Conservation (phyloP, 2,113 vertebrate genomes). For the Leiothrix lutea region DNA sequence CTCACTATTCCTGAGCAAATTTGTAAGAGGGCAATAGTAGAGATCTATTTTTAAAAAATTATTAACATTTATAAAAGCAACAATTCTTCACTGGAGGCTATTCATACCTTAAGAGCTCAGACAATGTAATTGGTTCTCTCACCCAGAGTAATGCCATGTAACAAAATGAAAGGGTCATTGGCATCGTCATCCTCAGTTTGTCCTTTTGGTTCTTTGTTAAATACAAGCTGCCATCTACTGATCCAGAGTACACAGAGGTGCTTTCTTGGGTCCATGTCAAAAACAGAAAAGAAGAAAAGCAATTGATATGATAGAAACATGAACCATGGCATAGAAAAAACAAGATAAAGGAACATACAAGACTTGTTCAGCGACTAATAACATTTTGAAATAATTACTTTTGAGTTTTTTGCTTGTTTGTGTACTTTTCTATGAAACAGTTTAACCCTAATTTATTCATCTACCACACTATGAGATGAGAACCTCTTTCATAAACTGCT, state of each 20-base stretch:
- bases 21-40: neutral
- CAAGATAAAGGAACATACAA: neutral
- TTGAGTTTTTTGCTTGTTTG: neutral
- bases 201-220: slow-evolving; percentile 34
- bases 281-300: neutral
- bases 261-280: slow-evolving; percentile 17
- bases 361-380: neutral
- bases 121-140: slow-evolving; percentile 75
- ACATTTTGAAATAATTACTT: neutral
- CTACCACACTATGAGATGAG: neutral
- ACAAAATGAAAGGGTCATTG: slow-evolving; percentile 78
- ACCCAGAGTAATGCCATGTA: slow-evolving; percentile 79
- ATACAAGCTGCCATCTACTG: slow-evolving; percentile 71
- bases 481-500: neutral
- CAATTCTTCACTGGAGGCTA: neutral
- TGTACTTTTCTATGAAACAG: neutral
- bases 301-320: neutral
- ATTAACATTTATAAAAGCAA: neutral
- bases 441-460: neutral
- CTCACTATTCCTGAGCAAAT: neutral
- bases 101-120: slow-evolving; percentile 78
- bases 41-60: neutral
- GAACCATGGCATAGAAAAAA: neutral
- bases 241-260: slow-evolving; percentile 71
- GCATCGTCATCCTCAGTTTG: slow-evolving; percentile 71